Base-by-base conservation (phyloP, 2,797 vertebrate species). In the Sebastes melanostomus region DNA sequence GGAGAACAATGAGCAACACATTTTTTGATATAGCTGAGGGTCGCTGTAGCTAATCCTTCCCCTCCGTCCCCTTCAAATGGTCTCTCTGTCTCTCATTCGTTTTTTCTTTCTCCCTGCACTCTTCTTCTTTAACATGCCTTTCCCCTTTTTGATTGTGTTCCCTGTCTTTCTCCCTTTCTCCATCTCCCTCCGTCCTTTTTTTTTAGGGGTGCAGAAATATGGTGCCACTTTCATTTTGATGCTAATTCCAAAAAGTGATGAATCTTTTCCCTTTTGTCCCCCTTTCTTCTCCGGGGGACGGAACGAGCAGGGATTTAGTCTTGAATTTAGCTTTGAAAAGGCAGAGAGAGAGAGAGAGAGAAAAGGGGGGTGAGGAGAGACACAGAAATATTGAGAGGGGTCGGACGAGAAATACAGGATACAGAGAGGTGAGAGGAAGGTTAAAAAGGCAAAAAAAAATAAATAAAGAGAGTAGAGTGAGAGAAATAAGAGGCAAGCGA, bases 21-120 rank as follows among this genome's bases (percentile, higher is more conserved):
- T 94, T 95, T 96, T 95, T 96, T 94, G 90, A 96, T 96, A 95
- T 95, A 94, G 94, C 95, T 94, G 93, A 95, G 94, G 95, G 95
- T 95, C 91, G 91, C 87, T 92, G 89, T 86, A 73, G 91, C 94
- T 96, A 96, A 96, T 96, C 96, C 95, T 93, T 94, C 92, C 93
- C 90, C 93, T 92, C 93, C 75, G 91, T 94, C 94, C 94, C 94
- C 94, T 94, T 94, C 93, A 94, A 94, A 95, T 92, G 84, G 90
- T 90, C 89, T 86, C 92, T 88, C 86, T 89, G 88, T 92, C 85
- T 93, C 79, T 91, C 80, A 87, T 86, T 91, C 55, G 4, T 75
- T 89, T 88, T 86, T 84, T 86, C 56, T 82, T 79, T 75, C 14
- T 78, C 76, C 79, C 75, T 74, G 70, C 86, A 76, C 85, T 88